Evolutionary conservation across 2,888 invertebrate species (phyloP), one percentile per base, ranked within the genome.

Genomic region (Philonicus albiceps): DNA sequence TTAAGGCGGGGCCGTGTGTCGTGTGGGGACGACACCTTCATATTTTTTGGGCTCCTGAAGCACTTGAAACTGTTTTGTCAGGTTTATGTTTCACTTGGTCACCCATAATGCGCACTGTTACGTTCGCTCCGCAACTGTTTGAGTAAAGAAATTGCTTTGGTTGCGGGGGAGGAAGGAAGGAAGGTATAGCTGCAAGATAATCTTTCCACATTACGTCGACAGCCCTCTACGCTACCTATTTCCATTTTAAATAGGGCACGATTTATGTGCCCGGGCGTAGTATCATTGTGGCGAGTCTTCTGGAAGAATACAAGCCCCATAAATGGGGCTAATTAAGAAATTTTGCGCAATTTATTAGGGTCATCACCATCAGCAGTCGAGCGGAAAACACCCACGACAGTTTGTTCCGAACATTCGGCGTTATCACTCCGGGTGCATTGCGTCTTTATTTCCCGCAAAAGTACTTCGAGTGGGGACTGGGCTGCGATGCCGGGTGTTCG

Each of bases 251-350:
- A 40, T 37, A 34, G 49, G 22, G 30, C 49, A 53, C 11, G 27
- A 83, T 34, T 83, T 72, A 83, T 83, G 34, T 72, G 72, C 13
- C 31, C 72, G 22, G 64, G 72, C 31, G 80, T 34, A 72, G 64
- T 34, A 53, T 27, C 53, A 53, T 83, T 83, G 72, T 72, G 83
- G 83, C 40, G 31, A 72, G 22, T 80, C 53, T 4, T 6, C 37
- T 64, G 27, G 64, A 31, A 64, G 80, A 80, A 30, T 49, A 80
- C 80, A 53, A 80, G 53, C 49, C 53, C 53, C 53, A 80, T 53
- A 53, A 80, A 55, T 72, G 72, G 40, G 27, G 64, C 83, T 83
- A 83, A 83, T 83, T 83, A 83, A 72, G 83, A 83, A 83, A 83
- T 72, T 83, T 22, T 40, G 30, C 31, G 34, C 64, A 72, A 83